Evolutionary conservation across 64 coral and sea anemone species (phyloP).

Genomic region (Platygyra sinensis): DNA sequence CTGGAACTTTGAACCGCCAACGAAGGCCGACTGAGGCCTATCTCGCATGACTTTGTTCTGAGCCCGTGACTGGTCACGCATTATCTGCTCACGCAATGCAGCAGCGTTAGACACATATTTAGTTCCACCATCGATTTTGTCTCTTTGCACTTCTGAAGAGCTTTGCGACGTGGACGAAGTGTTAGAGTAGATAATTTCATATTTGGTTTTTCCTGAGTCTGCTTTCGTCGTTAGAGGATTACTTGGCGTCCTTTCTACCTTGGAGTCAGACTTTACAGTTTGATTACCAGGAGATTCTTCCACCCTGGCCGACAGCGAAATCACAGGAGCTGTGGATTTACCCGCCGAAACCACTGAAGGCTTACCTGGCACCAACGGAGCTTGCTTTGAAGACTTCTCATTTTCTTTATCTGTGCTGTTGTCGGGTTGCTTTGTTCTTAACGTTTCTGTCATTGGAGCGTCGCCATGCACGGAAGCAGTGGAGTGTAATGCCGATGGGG

Average conservation of each 20-base stretch:
- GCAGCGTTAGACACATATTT: neutral
- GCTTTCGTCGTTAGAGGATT: neutral
- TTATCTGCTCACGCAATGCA: conserved; percentile 18
- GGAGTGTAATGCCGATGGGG: neutral
- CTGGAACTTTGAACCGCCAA: conserved; percentile 15
- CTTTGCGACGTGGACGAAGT: neutral
- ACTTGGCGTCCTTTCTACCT: neutral
- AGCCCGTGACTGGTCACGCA: neutral
- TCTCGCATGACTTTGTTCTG: neutral
- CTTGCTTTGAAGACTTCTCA: neutral
- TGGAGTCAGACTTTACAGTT: neutral
- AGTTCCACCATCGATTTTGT: neutral
- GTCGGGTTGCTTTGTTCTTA: neutral
- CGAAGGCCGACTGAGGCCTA: neutral
- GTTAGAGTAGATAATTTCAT: conserved; percentile 7
- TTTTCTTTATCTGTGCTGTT: neutral
- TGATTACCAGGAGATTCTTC: neutral
- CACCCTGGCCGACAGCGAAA: neutral
- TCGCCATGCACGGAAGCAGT: too few species aligned
- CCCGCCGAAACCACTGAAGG: neutral
- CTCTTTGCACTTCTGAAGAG: neutral
- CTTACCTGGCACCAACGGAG: neutral
- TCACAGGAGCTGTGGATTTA: neutral
- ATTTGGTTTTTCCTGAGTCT: neutral
- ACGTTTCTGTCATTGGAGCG: neutral